phyloP scores from a whole-genome alignment of 2,888 invertebrate species.

The Apodemia mormo region DNA sequence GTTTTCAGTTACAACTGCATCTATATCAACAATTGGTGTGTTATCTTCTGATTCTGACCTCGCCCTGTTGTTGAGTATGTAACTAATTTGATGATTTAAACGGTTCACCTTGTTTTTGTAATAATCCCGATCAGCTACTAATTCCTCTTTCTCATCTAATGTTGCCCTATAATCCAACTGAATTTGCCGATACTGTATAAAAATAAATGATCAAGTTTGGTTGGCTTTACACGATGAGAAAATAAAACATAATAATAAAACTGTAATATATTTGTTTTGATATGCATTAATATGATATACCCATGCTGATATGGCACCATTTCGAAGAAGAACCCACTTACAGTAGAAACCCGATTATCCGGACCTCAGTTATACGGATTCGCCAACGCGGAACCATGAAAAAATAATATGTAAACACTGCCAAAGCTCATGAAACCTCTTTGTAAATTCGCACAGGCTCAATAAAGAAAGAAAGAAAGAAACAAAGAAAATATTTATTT shows the following conservation, averaged over 20 bases:
- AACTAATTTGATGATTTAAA: constrained; percentile 89
- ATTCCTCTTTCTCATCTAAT: constrained; percentile 92
- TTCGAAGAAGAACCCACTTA: too few species aligned
- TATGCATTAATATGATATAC: too few species aligned
- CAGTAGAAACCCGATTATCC: too few species aligned
- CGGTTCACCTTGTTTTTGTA: constrained; percentile 92
- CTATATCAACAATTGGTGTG: constrained; percentile 86
- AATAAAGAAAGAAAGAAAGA: too few species aligned
- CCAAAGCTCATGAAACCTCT: too few species aligned
- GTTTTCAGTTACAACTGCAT: constrained; percentile 90
- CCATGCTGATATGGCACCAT: too few species aligned
- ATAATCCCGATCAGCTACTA: constrained; percentile 89
- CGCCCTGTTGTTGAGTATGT: constrained; percentile 77
- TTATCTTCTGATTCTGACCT: constrained; percentile 57
- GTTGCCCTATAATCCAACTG: constrained; percentile 89
- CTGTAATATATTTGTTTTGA: background rate
- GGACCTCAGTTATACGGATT: too few species aligned
- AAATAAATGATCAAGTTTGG: background rate
- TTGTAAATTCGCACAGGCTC: too few species aligned
- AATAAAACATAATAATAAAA: background rate
- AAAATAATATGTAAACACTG: too few species aligned
- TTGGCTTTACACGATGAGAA: background rate
- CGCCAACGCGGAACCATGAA: too few species aligned
- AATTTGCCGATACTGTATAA: constrained; percentile 85
- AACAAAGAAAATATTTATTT: too few species aligned